Evolutionary conservation across 2,888 invertebrate species (phyloP).

Genomic region (Mythimna loreyi): DNA sequence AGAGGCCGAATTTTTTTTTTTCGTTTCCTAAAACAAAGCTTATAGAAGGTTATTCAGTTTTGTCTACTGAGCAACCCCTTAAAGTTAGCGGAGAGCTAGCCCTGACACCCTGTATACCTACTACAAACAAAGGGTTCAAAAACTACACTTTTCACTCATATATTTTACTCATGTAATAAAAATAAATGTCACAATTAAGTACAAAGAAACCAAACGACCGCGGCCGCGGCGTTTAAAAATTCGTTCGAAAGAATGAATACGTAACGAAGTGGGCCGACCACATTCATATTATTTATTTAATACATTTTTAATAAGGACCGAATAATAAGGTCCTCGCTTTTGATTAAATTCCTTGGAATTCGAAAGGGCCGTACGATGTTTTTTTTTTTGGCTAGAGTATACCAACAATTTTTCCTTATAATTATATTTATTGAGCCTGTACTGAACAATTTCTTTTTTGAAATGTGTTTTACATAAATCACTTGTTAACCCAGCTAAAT

Average conservation of each 20-base stretch:
- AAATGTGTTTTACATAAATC: background rate
- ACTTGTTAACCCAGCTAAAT: background rate
- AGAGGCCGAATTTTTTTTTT: no score
- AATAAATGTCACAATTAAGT: slow-evolving; percentile 16
- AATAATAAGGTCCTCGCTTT: slow-evolving; percentile 26
- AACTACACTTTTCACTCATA: background rate
- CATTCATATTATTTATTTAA: slow-evolving; percentile 49
- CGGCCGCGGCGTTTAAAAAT: slow-evolving; percentile 42
- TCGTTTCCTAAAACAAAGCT: no score
- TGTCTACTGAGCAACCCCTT: no score
- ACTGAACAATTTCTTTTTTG: background rate
- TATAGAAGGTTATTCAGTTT: no score
- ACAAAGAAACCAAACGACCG: slow-evolving; percentile 27
- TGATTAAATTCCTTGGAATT: slow-evolving; percentile 42
- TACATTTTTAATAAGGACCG: slow-evolving; percentile 44
- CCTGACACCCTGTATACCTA: no score
- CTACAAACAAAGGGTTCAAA: background rate
- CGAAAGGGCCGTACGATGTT: slow-evolving; percentile 7
- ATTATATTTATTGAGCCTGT: background rate
- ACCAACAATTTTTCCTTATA: background rate
- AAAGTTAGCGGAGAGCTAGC: no score
- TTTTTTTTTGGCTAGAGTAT: slow-evolving; percentile 14
- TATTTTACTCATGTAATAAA: slow-evolving; percentile 8
- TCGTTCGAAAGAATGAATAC: slow-evolving; percentile 51
- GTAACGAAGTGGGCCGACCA: slow-evolving; percentile 56